Conservation (phyloP, 2,888 invertebrate species). For the Pristionchus exspectatus region DNA sequence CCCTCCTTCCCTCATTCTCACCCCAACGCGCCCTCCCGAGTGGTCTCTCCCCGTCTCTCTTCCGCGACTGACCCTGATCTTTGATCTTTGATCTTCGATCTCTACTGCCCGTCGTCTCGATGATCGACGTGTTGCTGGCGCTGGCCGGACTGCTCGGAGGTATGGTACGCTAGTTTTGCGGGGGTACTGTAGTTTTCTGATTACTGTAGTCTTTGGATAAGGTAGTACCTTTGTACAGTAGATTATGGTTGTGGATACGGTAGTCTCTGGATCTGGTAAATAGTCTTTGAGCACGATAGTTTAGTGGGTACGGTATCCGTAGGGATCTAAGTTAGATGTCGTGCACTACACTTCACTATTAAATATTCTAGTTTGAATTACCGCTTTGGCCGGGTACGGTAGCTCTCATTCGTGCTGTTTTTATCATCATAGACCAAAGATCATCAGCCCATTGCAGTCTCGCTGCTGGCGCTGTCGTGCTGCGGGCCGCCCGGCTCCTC, state of each 20-base stretch:
- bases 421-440: neutral
- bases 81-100: neutral
- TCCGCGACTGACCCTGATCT: neutral
- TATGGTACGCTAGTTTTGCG: neutral
- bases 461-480: neutral
- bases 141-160: neutral
- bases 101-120: neutral
- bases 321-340: neutral
- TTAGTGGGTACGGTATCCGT: neutral
- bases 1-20: neutral
- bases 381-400: neutral
- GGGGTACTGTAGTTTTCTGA: neutral
- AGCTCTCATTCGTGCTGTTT: too few species aligned
- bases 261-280: neutral
- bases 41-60: neutral
- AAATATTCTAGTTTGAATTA: neutral
- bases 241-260: neutral
- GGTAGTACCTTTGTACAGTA: neutral
- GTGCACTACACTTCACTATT: neutral
- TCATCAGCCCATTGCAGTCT: neutral
- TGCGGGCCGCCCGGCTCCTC: neutral
- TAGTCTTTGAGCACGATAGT: neutral
- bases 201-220: neutral
- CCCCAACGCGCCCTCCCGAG: neutral
- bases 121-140: neutral